These are phyloP conservation scores for Heliconius eleuchia DNA, from an alignment of 1,140 invertebrate genomes.

Conservation along the genomic window DNA sequence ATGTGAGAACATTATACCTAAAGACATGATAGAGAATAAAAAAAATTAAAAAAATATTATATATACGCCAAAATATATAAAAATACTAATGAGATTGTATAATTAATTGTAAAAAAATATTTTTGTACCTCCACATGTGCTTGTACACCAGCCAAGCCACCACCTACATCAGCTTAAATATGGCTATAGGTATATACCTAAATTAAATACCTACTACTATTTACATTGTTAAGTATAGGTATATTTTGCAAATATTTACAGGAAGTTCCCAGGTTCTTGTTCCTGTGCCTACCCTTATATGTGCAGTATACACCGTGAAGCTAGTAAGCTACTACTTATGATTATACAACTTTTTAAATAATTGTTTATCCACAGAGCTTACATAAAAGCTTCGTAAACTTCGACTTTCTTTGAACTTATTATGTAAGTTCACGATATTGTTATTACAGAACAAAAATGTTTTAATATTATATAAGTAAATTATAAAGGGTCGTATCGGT, in stretches of 20 bases:
- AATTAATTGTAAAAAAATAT: no score
- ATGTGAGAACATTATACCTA: slow-evolving; percentile 27
- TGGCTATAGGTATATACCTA: no score
- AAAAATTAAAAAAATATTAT: neutral
- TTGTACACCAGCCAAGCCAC: no score
- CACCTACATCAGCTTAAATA: no score
- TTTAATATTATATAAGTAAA: slow-evolving; percentile 2
- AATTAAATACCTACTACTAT: no score
- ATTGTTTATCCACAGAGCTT: neutral
- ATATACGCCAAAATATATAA: neutral
- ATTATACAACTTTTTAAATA: no score
- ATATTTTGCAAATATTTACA: no score
- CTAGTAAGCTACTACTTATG: neutral
- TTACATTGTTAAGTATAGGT: no score
- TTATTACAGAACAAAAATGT: slow-evolving; percentile 2
- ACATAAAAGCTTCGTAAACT: neutral
- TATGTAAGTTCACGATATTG: slow-evolving; percentile 6
- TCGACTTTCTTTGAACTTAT: neutral
- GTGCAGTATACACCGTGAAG: neutral
- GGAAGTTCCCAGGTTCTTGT: neutral
- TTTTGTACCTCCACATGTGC: no score
- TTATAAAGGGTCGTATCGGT: slow-evolving; percentile 18
- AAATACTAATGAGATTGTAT: neutral
- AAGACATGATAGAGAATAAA: neutral
- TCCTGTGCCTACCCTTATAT: no score